Evolutionary conservation across 2,797 vertebrate genomes (phyloP).

Genomic region (Cynodonichthys magdalenae): DNA sequence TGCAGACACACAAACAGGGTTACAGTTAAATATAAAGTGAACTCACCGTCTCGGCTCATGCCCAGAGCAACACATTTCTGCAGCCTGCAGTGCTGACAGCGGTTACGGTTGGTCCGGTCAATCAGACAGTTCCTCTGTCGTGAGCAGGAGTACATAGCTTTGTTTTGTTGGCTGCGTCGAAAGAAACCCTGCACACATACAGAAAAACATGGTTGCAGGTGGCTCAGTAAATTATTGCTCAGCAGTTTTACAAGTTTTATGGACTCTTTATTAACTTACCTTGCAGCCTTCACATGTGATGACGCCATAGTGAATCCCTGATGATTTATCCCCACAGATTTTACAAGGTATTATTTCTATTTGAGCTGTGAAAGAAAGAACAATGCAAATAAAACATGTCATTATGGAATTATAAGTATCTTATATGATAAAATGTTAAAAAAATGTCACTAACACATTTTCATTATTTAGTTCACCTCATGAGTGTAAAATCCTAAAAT

Average conservation of each 20-base stretch:
- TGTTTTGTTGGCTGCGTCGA: slow-evolving; percentile 93
- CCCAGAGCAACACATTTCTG: slow-evolving; percentile 93
- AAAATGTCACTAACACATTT: too few species aligned
- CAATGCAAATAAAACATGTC: neutral
- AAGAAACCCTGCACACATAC: slow-evolving; percentile 86
- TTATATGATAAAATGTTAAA: too few species aligned
- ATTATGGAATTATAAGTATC: neutral
- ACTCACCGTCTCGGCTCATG: slow-evolving; percentile 93
- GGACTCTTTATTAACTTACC: slow-evolving; percentile 73
- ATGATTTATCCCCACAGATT: slow-evolving; percentile 95
- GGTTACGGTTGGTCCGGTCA: slow-evolving; percentile 93
- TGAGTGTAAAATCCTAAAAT: too few species aligned
- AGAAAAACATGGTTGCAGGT: neutral
- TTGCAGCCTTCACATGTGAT: slow-evolving; percentile 97
- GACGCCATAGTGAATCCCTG: slow-evolving; percentile 93
- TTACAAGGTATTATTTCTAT: slow-evolving; percentile 95
- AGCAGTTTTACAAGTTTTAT: neutral
- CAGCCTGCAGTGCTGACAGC: slow-evolving; percentile 93
- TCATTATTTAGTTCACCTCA: too few species aligned
- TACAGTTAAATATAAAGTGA: slow-evolving; percentile 37
- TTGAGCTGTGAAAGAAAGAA: slow-evolving; percentile 81
- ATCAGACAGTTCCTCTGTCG: slow-evolving; percentile 92
- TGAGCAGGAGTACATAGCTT: slow-evolving; percentile 92
- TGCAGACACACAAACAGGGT: neutral
- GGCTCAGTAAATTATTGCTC: too few species aligned